Evolutionary conservation across 2,797 vertebrate species (phyloP).

Genomic region (Pangasius macronema): DNA sequence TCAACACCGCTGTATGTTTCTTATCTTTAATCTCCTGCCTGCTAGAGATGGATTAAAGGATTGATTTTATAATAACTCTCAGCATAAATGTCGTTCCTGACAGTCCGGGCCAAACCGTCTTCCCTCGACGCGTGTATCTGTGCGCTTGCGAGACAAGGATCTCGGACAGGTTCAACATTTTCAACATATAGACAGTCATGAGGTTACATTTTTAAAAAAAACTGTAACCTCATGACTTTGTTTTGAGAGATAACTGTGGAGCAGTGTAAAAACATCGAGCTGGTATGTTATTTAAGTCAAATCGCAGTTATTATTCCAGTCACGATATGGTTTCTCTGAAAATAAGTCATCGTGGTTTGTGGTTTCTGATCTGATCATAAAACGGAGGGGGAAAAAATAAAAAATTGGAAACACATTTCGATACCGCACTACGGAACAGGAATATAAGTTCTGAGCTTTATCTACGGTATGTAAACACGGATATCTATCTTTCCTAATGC

Average conservation of each 20-base stretch:
- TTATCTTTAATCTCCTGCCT: background rate
- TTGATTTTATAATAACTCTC: background rate
- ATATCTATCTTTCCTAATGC: conserved; percentile 55
- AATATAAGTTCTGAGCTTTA: conserved; percentile 56
- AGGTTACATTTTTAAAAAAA: background rate
- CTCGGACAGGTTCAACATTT: background rate
- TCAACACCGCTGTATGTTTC: background rate
- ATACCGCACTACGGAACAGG: conserved; percentile 41
- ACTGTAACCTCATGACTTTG: background rate
- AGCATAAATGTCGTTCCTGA: background rate
- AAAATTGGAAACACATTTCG: conserved; percentile 62
- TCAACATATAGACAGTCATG: background rate
- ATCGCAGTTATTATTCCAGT: conserved; percentile 58
- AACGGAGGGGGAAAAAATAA: conserved; percentile 46
- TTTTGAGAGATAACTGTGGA: conserved; percentile 41
- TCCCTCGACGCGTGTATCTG: background rate
- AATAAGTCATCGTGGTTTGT: conserved; percentile 62
- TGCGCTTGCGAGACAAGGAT: background rate
- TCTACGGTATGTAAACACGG: conserved; percentile 45
- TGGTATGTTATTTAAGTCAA: conserved; percentile 57
- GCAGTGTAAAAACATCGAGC: conserved; percentile 22
- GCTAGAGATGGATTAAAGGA: background rate
- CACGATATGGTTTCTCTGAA: conserved; percentile 58
- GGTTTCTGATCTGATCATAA: conserved; percentile 66
- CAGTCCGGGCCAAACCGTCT: background rate